These are phyloP conservation scores for Melopsittacus undulatus DNA, from an alignment of 2,797 vertebrate genomes.

Conservation along the genomic window DNA sequence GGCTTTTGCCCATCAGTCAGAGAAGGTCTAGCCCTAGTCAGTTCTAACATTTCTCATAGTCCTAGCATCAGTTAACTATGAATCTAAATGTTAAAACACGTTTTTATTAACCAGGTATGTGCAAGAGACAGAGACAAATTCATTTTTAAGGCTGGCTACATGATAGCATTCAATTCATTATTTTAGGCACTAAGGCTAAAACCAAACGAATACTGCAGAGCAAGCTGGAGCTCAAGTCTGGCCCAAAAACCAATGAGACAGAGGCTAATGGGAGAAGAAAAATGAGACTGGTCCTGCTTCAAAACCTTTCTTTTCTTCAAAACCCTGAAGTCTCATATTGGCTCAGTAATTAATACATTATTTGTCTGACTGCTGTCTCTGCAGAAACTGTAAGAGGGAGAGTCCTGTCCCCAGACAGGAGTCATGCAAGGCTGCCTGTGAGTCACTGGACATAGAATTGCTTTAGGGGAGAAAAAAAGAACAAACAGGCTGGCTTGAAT, in stretches of 20 bases:
- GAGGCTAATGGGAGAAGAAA: neutral
- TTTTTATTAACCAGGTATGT: neutral
- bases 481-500: neutral
- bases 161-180: neutral
- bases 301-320: neutral
- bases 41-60: neutral
- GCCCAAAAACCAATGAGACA: neutral
- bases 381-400: neutral
- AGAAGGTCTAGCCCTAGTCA: neutral
- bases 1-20: neutral
- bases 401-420: neutral
- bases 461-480: neutral
- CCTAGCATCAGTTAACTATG: neutral
- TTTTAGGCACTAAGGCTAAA: neutral
- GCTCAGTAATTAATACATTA: neutral
- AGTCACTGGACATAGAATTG: neutral
- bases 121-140: neutral
- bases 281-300: neutral
- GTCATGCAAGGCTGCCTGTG: neutral
- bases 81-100: neutral
- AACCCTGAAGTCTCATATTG: neutral
- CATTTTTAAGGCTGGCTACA: neutral
- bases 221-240: accelerated
- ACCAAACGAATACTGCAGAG: neutral
- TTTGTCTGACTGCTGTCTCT: neutral